Conservation (phyloP, 1,140 invertebrate genomes). For the Coelopa frigida region DNA sequence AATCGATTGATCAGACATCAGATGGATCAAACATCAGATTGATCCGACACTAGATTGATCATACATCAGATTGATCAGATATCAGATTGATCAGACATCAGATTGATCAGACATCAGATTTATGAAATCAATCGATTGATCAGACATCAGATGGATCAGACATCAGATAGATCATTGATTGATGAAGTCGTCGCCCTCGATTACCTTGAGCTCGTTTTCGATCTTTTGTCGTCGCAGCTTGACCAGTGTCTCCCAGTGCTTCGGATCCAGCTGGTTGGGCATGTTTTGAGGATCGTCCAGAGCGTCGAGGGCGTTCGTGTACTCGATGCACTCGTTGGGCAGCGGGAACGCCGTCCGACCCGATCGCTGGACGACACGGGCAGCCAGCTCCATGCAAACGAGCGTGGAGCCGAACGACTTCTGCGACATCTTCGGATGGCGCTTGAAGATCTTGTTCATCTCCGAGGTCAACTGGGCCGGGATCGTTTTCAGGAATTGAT, state of each 20-base stretch:
- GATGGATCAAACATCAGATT: too few species aligned
- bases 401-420: slow-evolving; percentile 33
- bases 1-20: too few species aligned
- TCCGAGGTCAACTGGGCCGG: slow-evolving; percentile 30
- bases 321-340: slow-evolving; percentile 47
- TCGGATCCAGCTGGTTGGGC: slow-evolving; percentile 44
- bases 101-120: too few species aligned
- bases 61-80: too few species aligned
- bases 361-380: slow-evolving; percentile 29
- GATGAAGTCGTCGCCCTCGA: too few species aligned
- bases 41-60: too few species aligned
- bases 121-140: too few species aligned
- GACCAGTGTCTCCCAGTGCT: slow-evolving; percentile 48
- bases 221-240: slow-evolving; percentile 50
- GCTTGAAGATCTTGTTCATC: slow-evolving; percentile 43
- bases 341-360: slow-evolving; percentile 42
- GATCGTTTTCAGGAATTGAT: slow-evolving; percentile 34
- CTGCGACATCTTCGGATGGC: slow-evolving; percentile 44
- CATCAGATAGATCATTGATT: too few species aligned
- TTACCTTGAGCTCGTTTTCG: slow-evolving; percentile 50
- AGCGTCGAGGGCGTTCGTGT: slow-evolving; percentile 35
- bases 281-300: slow-evolving; percentile 26
- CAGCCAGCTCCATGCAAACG: slow-evolving; percentile 47
- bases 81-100: too few species aligned
- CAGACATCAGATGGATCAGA: too few species aligned